These are phyloP conservation scores for Panthera leo DNA, from an alignment of 2,113 vertebrate genomes.

Conservation along the genomic window DNA sequence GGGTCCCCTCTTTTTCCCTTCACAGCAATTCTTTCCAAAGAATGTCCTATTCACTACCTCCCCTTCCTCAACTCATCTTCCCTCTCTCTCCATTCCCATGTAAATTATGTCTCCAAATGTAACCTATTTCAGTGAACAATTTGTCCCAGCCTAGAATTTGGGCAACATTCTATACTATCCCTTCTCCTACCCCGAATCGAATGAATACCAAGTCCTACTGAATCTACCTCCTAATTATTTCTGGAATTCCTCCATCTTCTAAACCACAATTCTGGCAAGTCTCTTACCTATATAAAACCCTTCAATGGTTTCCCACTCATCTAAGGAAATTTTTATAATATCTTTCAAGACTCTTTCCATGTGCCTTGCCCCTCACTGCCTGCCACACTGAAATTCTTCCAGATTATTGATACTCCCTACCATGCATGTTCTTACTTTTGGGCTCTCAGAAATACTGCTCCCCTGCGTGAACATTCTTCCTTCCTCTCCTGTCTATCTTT, in stretches of 20 bases:
- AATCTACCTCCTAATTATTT: neutral
- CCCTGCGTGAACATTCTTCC: neutral
- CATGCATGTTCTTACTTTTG: neutral
- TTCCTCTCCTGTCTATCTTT: neutral
- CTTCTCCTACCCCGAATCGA: neutral
- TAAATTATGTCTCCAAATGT: neutral
- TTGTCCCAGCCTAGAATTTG: neutral
- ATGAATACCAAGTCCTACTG: neutral
- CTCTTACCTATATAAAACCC: neutral
- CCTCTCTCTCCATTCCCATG: neutral
- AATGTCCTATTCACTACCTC: neutral
- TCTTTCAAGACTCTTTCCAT: neutral
- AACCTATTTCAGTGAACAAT: neutral
- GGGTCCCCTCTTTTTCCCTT: neutral
- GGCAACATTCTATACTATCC: neutral
- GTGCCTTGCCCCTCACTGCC: neutral
- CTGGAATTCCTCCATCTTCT: neutral
- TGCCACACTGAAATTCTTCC: neutral
- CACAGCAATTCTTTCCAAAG: neutral
- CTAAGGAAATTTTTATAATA: neutral
- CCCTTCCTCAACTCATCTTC: neutral
- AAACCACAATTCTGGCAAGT: neutral
- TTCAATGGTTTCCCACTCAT: neutral
- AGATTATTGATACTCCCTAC: neutral
- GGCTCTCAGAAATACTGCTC: neutral